Evolutionary conservation across 2,797 vertebrate species (phyloP).

Genomic region (Champsocephalus gunnari): DNA sequence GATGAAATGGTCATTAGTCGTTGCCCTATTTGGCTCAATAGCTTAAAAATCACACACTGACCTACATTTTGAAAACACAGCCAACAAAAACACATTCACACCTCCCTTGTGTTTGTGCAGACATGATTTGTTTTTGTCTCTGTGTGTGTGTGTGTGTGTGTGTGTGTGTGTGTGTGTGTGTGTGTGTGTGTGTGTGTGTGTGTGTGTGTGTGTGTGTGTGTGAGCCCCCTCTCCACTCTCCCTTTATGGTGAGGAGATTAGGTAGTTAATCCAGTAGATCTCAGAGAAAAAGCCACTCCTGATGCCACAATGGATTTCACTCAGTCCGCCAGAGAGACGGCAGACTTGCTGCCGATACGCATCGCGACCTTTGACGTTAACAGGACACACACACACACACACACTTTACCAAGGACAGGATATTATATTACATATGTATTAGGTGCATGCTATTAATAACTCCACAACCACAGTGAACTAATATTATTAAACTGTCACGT

Average conservation of each 20-base stretch:
- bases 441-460: slow-evolving; percentile 62
- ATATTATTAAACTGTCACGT: slow-evolving; percentile 46
- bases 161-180: slow-evolving; percentile 2
- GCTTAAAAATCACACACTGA: slow-evolving; percentile 45
- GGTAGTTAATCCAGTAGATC: slow-evolving; percentile 79
- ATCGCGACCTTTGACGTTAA: slow-evolving; percentile 53
- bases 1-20: background rate
- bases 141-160: slow-evolving; percentile 29
- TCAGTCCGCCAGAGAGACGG: slow-evolving; percentile 66
- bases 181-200: too few species aligned
- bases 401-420: slow-evolving; percentile 52
- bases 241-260: slow-evolving; percentile 75
- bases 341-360: slow-evolving; percentile 68
- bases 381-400: slow-evolving; percentile 29
- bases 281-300: slow-evolving; percentile 75
- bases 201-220: slow-evolving; percentile 12
- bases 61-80: slow-evolving; percentile 55
- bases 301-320: slow-evolving; percentile 77
- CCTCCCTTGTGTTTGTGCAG: slow-evolving; percentile 53
- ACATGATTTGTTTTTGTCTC: slow-evolving; percentile 14
- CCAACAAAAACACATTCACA: slow-evolving; percentile 54
- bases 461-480: slow-evolving; percentile 38
- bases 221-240: slow-evolving; percentile 61
- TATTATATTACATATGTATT: slow-evolving; percentile 66
- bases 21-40: slow-evolving; percentile 34